phyloP scores from a whole-genome alignment of 2,888 invertebrate species.

The Gasteruption jaculator region DNA sequence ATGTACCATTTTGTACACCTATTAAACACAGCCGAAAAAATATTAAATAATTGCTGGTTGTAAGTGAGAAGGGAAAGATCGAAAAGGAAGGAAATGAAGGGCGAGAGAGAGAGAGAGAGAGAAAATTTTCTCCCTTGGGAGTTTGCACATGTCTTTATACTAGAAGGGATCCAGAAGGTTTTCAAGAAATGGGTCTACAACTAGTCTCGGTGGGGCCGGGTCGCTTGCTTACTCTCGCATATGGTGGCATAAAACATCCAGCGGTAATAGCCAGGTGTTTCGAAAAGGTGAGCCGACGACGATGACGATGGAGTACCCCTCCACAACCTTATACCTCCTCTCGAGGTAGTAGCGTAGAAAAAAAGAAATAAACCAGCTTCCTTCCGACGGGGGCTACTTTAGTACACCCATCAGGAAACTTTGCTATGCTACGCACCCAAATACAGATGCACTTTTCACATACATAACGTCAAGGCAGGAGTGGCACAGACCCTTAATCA shows the following conservation, averaged over 20 bases:
- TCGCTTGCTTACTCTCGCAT: constrained; percentile 30
- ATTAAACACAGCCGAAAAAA: too few species aligned
- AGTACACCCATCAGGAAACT: constrained; percentile 19
- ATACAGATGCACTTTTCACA: too few species aligned
- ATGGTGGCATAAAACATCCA: constrained; percentile 35
- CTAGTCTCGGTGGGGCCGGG: constrained; percentile 50
- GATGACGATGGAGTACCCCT: constrained; percentile 33
- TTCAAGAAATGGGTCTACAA: constrained; percentile 46
- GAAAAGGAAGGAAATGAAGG: too few species aligned
- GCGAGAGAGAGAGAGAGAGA: constrained; percentile 16
- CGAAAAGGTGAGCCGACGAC: constrained; percentile 47
- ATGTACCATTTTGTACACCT: too few species aligned
- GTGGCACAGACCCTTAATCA: too few species aligned
- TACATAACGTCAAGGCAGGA: too few species aligned
- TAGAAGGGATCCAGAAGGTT: constrained; percentile 35
- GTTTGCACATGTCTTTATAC: constrained; percentile 41
- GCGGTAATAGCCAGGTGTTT: constrained; percentile 51
- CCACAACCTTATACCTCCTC: constrained; percentile 22
- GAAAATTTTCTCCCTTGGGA: constrained; percentile 22
- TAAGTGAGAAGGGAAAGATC: too few species aligned
- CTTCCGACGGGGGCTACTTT: constrained; percentile 39
- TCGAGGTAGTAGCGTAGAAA: constrained; percentile 36
- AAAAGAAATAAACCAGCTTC: constrained; percentile 45
- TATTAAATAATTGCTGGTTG: too few species aligned
- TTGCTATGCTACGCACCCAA: neutral